Conservation (phyloP, 1,140 invertebrate genomes). For the Bombus polaris region DNA sequence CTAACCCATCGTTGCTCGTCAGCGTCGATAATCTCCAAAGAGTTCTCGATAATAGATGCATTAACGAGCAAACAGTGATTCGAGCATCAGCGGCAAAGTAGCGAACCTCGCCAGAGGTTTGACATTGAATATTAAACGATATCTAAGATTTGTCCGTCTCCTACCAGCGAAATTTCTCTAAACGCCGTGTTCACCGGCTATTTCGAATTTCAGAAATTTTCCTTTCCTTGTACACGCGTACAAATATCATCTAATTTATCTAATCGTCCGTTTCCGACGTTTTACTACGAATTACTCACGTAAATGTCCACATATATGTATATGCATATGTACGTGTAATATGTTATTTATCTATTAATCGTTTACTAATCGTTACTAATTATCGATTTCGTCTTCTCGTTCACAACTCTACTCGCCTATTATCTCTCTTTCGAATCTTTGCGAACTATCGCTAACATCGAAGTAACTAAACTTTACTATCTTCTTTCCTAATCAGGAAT, state of each 20-base stretch:
- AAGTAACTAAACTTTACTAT: conserved; percentile 15
- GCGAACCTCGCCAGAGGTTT: conserved; percentile 25
- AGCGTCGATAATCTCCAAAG: background rate
- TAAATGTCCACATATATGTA: background rate
- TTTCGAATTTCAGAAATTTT: background rate
- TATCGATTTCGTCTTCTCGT: background rate
- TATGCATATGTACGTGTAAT: conserved; percentile 9
- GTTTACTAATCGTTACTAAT: background rate
- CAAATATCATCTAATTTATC: background rate
- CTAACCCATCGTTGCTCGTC: background rate
- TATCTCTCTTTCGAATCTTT: background rate
- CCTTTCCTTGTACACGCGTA: background rate
- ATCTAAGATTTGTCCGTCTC: background rate
- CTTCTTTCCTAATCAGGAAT: background rate
- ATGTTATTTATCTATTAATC: background rate
- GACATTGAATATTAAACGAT: background rate
- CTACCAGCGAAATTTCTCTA: background rate
- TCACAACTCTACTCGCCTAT: conserved; percentile 1
- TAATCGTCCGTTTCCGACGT: conserved; percentile 2
- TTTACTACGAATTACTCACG: background rate
- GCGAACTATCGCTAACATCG: conserved; percentile 13
- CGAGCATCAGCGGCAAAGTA: background rate
- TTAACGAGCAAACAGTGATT: background rate
- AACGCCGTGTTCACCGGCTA: background rate
- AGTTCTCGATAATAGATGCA: background rate